Evolutionary conservation across 1,140 invertebrate species (phyloP), one percentile per base, ranked within the genome.

Genomic region (Drosophila neocordata): DNA sequence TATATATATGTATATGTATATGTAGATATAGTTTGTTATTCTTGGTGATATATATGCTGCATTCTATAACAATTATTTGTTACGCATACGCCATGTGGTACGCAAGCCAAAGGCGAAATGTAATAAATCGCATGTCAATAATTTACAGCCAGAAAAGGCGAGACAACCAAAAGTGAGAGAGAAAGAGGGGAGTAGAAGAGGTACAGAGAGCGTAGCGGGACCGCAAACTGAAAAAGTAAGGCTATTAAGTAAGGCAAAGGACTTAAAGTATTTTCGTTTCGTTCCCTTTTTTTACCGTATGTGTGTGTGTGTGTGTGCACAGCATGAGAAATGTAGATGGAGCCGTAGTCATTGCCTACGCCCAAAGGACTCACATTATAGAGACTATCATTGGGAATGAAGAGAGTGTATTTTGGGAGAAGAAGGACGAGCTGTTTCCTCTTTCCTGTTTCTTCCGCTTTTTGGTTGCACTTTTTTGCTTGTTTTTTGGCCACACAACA

Each of bases 81-180:
- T 82, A 87, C 82, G 74, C 82, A 87, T 87, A 87, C 82, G 78
- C 83, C 82, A 78, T 87, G 83, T 87, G 82, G 61, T 37, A 51
- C 63, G 38, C 44, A 56, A 31, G n/a, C 15, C 24, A 57, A 34
- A 34, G 35, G 73, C 73, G 59, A 63, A 65, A 71, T 65, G 68
- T 81, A 76, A 87, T 87, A 87, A 87, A 87, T 87, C 63, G 82
- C 78, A 72, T 67, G 82, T 82, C 82, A 88, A 87, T 88, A 87
- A 88, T 80, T 87, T 79, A 87, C 65, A 52, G 56, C 53, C 22
- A 52, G 13, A 22, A 20, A 24, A 35, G 11, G 34, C 34, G 12
- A 38, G 12, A 38, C 37, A 38, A 12, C 37, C 12, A 58, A 34
- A 18, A 59, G n/a, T 58, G 18, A 38, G 48, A 37, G 22, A 53